Base-by-base conservation (phyloP, 2,113 vertebrate genomes). In the Hipposideros armiger region DNA sequence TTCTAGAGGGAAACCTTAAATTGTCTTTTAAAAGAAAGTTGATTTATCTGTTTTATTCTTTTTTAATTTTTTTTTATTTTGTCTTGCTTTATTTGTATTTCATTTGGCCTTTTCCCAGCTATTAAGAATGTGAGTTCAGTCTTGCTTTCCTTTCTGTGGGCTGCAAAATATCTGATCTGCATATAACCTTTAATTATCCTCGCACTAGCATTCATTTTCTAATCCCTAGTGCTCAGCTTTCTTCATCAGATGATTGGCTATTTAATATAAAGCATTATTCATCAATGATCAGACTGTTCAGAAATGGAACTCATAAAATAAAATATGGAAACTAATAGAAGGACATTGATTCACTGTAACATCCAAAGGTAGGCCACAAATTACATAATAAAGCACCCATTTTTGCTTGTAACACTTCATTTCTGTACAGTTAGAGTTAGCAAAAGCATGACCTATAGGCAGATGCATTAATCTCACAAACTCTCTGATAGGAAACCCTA, bases 361-460 rank as follows among this genome's bases (percentile, higher is more conserved):
- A 84, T 90, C 45, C 60, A 94, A 95, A 97, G 84, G 94, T 11
- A 96, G 62, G 81, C 3, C 66, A 97, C 96, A 98, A 96, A 98
- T 97, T 98, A 98, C 98, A 62, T 92, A 93, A 97, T 98, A 97
- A 98, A 97, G 26, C 74, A 82, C 47, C 87, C 47, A 5, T 87
- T 97, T 73, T 89, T 73, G 87, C 26, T 92, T 32, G 45, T 81
- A 72, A 96, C 0, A 0, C 95, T 98, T 97, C 90, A 96, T 98
- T 98, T 98, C 95, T 98, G 92, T 84, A 80, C 87, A 97, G 58
- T 86, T 92, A 62, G 36, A 73, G 69, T 97, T 86, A 91, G 72
- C 88, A 97, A 98, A 92, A 92, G 90, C 69, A 92, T 6, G 32
- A 97, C n/a, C 52, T 81, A 95, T 11, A 69, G 62, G 36, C 86